A percentile compares a stretch with the other conserved stretches of the same genome.
Conservation (phyloP, 2,113 vertebrate species). For the Empidonax alnorum region DNA sequence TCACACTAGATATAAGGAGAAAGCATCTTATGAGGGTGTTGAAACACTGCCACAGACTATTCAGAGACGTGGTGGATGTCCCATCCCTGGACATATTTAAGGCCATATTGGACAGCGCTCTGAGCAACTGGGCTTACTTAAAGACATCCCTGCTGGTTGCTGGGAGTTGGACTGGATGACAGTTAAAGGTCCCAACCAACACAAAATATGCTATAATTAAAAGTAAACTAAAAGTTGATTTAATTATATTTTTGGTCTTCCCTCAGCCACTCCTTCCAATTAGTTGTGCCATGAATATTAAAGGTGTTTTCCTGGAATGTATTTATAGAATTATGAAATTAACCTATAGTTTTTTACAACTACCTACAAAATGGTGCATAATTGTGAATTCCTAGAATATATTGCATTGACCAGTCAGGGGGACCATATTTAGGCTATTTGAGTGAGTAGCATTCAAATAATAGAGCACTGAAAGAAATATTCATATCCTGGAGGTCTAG, state of each 20-base stretch:
- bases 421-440: too few species aligned
- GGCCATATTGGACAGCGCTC: too few species aligned
- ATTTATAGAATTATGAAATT: not conserved
- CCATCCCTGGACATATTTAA: not conserved
- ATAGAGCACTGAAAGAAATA: not conserved
- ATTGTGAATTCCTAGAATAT: not conserved
- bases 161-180: not conserved
- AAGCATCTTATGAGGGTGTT: not conserved
- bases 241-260: too few species aligned
- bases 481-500: too few species aligned
- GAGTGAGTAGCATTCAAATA: not conserved
- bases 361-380: not conserved
- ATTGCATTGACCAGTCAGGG: not conserved
- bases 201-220: too few species aligned
- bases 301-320: too few species aligned
- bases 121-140: too few species aligned
- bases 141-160: not conserved
- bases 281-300: too few species aligned
- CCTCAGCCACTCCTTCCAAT: too few species aligned
- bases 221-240: too few species aligned
- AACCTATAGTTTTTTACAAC: not conserved
- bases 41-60: not conserved
- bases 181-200: not conserved
- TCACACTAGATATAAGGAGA: accelerated
- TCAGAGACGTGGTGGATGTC: not conserved